Evolutionary conservation across 1,140 invertebrate species (phyloP), one percentile per base, ranked within the genome.

Genomic region (Micrasema longulum): DNA sequence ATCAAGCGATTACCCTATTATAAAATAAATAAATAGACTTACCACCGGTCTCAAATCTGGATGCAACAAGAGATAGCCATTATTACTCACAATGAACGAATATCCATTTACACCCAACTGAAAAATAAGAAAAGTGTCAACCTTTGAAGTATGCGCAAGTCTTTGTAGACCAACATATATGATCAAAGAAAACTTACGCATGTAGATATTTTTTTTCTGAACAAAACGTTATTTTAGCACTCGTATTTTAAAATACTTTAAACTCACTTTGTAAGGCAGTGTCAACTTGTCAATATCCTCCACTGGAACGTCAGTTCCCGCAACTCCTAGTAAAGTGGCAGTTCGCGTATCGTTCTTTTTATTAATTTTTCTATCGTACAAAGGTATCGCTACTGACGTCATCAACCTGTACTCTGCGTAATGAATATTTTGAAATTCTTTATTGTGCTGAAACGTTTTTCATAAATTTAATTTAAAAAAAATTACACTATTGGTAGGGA

Each of bases 41-140:
- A 91, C 90, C 36, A 90, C 88, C n/a, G 92, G 91, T 62, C 91
- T 87, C 31, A 94, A 82, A 76, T 92, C 89, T 0, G 92, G 93
- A 87, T 94, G 93, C 43, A 93, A 83, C 22, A 95, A 82, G 5
- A 99, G 86, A 81, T 98, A 97, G 0, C 98, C 98, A 82, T 99
- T 99, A 80, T 98, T 98, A 71, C 93, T 97, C 2, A 98, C 93
- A 69, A 96, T 92, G 84, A 98, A 98, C 0, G 95, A 93, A 82
- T 97, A 98, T 3, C 94, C 97, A 83, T 98, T 97, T 0, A 97
- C 95, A 18, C 97, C 97, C 45, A 98, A 89, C 92, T 96, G 78
- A 73, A 87, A 86, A 52, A 36, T 31, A 77, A 78, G 52, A 31
- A 60, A 9, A 74, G 0, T 12, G 11, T 52, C 2, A 31, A 31